These are phyloP conservation scores for Peromyscus melanophrys DNA, from an alignment of 2,797 vertebrate species.

Conservation along the genomic window DNA sequence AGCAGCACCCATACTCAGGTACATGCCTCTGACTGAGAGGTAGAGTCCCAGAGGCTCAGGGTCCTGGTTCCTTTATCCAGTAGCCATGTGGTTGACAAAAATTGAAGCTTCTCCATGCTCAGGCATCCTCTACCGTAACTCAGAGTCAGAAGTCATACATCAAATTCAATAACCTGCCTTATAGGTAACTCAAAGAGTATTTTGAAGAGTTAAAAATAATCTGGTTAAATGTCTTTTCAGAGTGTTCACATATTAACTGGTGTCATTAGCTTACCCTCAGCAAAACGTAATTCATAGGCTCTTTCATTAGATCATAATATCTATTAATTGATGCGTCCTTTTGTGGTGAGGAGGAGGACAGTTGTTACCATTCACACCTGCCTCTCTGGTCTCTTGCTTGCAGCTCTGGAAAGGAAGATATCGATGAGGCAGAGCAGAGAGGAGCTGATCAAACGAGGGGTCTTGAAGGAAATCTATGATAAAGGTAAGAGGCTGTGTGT, in stretches of 20 bases:
- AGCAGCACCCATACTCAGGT: not conserved
- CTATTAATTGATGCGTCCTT: not conserved
- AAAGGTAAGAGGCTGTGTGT: slow-evolving; percentile 93
- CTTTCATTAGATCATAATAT: not conserved
- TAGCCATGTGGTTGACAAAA: not conserved
- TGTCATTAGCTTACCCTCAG: not conserved
- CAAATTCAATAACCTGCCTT: not conserved
- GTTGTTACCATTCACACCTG: slow-evolving; percentile 74
- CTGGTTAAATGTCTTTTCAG: not conserved
- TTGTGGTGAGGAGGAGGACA: not conserved
- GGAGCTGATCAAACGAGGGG: slow-evolving; percentile 98
- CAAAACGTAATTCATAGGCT: not conserved
- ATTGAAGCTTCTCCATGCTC: not conserved
- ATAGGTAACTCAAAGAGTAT: not conserved
- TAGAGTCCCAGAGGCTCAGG: not conserved
- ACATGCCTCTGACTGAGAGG: accelerated
- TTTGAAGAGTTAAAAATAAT: not conserved
- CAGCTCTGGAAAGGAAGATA: slow-evolving; percentile 99
- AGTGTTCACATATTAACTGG: not conserved
- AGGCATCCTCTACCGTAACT: not conserved
- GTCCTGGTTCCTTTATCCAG: not conserved
- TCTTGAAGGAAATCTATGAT: slow-evolving; percentile 99
- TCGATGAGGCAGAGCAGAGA: slow-evolving; percentile 98
- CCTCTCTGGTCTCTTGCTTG: slow-evolving; percentile 78
- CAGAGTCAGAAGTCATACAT: not conserved